Conservation (phyloP, 2,797 vertebrate species). For the Poecilia wingei region DNA sequence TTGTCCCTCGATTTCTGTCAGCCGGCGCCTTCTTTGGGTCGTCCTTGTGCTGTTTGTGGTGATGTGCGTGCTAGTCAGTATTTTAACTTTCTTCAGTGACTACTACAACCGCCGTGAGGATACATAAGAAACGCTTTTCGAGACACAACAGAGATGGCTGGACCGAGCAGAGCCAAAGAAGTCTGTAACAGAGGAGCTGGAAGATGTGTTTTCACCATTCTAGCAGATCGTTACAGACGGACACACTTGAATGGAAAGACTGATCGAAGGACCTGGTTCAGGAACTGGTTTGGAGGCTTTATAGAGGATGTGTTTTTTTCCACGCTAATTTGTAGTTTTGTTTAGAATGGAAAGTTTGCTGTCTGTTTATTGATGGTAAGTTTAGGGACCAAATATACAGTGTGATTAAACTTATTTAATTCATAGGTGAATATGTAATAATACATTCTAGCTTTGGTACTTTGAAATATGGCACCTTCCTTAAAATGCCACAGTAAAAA, state of each 20-base stretch:
- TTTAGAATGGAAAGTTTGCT: constrained; percentile 34
- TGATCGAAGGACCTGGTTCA: constrained; percentile 15
- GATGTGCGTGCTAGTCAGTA: constrained; percentile 77
- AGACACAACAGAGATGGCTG: constrained; percentile 61
- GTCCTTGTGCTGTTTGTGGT: constrained; percentile 72
- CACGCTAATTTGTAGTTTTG: constrained; percentile 41
- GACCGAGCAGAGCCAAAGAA: constrained; percentile 67
- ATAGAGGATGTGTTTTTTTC: constrained; percentile 27
- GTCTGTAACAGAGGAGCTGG: constrained; percentile 28
- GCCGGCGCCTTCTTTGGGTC: constrained; percentile 73
- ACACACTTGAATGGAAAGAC: constrained; percentile 60
- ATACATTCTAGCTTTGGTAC: constrained; percentile 46
- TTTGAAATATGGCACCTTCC: constrained; percentile 34
- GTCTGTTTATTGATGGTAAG: constrained; percentile 39
- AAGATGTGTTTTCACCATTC: constrained; percentile 18
- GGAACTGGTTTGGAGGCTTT: constrained; percentile 41
- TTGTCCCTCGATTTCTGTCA: constrained; percentile 76
- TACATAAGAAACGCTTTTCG: constrained; percentile 60
- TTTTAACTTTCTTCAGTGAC: constrained; percentile 78
- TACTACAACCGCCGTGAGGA: constrained; percentile 72
- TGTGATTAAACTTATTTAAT: constrained; percentile 50
- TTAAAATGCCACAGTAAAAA: constrained; percentile 48
- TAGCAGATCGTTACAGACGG: constrained; percentile 40
- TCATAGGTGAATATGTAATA: constrained; percentile 36
- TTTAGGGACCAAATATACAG: constrained; percentile 76